Evolutionary conservation across 2,113 vertebrate species (phyloP), one percentile per base, ranked within the genome.

Genomic region (Xerus inauris): DNA sequence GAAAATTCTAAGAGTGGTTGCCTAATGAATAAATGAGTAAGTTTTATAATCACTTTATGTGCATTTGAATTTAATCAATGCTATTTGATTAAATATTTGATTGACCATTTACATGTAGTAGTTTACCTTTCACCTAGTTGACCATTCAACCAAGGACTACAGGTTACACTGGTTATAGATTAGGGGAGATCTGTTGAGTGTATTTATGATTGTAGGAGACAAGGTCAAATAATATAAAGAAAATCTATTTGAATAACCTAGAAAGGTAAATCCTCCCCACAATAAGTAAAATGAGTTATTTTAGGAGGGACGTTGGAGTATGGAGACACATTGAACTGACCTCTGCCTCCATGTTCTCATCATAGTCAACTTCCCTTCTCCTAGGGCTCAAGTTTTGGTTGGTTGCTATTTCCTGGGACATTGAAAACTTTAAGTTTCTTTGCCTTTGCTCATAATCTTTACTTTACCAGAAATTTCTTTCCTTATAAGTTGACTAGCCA

Each of bases 41-140:
- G 67, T 65, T 30, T 85, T 67, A 69, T 14, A 72, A 80, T 71
- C 76, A 59, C 77, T 57, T 13, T 65, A 73, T 35, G 57, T 93
- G 26, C 8, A 28, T 97, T 95, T 97, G 86, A 91, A 51, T 65
- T 81, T 94, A 93, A 93, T 49, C 19, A 28, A n/a, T 81, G 8
- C 7, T 40, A 40, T 38, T 80, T n/a, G n/a, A n/a, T n/a, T n/a
- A n/a, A n/a, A n/a, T n/a, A n/a, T n/a, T n/a, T n/a, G n/a, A n/a
- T n/a, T n/a, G n/a, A 62, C n/a, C 24, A 54, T 77, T 75, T 82
- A n/a, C 1, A 76, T 14, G 20, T 57, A 87, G 81, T 83, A 57
- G 38, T 76, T 87, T 64, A 71, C 49, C 51, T 94, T 80, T 71
- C 57, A 57, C 59, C 65, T 72, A 71, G 81, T 35, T 91, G 59